phyloP scores from a whole-genome alignment of 2,113 vertebrate genomes.

The Polypterus bichir region DNA sequence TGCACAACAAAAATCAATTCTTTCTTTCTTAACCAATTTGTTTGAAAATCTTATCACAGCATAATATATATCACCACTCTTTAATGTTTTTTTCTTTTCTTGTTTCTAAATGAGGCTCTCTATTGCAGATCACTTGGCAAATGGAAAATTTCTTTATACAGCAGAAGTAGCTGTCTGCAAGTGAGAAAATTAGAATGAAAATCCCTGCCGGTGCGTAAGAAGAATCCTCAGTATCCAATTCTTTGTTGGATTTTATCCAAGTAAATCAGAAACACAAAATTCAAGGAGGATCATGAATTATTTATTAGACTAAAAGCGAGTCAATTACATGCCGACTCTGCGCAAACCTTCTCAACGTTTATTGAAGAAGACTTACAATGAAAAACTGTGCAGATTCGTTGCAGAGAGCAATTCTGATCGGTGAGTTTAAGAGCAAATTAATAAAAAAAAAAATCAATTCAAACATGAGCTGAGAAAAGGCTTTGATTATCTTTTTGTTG shows the following conservation, averaged over 20 bases:
- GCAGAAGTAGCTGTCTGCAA: too few species aligned
- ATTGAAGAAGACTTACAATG: slow-evolving; percentile 25
- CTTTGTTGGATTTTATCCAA: slow-evolving; percentile 4
- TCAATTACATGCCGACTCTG: slow-evolving; percentile 41
- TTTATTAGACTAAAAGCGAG: slow-evolving; percentile 32
- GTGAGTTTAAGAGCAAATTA: slow-evolving; percentile 33
- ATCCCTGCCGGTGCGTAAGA: too few species aligned
- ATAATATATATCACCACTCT: too few species aligned
- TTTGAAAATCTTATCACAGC: too few species aligned
- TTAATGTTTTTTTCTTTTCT: too few species aligned
- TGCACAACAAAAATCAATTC: too few species aligned
- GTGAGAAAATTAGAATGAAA: too few species aligned
- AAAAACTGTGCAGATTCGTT: slow-evolving; percentile 22
- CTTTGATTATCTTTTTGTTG: slow-evolving; percentile 39
- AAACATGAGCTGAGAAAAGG: slow-evolving; percentile 37
- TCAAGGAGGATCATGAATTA: slow-evolving; percentile 41
- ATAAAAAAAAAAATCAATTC: slow-evolving; percentile 45
- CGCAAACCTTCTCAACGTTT: slow-evolving; percentile 31
- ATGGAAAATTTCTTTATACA: too few species aligned
- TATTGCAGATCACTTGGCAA: too few species aligned
- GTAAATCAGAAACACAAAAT: background rate
- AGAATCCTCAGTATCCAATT: slow-evolving; percentile 2
- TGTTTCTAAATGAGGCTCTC: too few species aligned
- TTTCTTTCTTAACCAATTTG: too few species aligned
- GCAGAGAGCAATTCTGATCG: slow-evolving; percentile 40